phyloP scores from a whole-genome alignment of 2,888 invertebrate species.

The Amblyjoppa fuscipennis region DNA sequence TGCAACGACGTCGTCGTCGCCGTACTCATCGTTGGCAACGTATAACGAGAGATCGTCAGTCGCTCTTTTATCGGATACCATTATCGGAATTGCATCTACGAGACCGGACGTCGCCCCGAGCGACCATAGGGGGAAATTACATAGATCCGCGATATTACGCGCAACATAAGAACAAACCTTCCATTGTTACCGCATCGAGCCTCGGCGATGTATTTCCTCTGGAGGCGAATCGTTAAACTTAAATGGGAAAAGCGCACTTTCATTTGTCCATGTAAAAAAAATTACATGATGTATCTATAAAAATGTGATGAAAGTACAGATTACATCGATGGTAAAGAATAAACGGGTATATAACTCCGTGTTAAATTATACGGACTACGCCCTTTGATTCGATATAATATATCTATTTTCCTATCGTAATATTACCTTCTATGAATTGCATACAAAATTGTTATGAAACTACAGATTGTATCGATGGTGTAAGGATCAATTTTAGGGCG shows the following conservation, averaged over 20 bases:
- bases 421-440: too few relatives aligned
- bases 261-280: background rate
- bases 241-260: background rate
- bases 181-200: background rate
- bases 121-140: slow-evolving; percentile 15
- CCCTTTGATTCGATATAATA: too few relatives aligned
- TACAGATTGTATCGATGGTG: too few relatives aligned
- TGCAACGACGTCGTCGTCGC: slow-evolving; percentile 27
- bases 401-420: too few relatives aligned
- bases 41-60: slow-evolving; percentile 33
- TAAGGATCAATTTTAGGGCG: too few relatives aligned
- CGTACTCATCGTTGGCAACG: slow-evolving; percentile 17
- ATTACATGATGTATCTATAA: background rate
- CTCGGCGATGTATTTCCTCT: slow-evolving; percentile 11
- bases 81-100: slow-evolving; percentile 58
- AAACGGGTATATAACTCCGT: background rate
- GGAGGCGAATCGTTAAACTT: background rate
- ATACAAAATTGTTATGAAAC: too few relatives aligned
- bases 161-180: slow-evolving; percentile 22
- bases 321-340: background rate
- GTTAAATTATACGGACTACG: background rate
- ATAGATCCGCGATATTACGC: slow-evolving; percentile 25
- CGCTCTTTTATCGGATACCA: slow-evolving; percentile 54
- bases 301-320: background rate
- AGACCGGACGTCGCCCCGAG: slow-evolving; percentile 23